A percentile compares a stretch with the other conserved stretches of the same genome.
phyloP scores from a whole-genome alignment of 2,113 vertebrate genomes.

The Poeciliopsis prolifica region DNA sequence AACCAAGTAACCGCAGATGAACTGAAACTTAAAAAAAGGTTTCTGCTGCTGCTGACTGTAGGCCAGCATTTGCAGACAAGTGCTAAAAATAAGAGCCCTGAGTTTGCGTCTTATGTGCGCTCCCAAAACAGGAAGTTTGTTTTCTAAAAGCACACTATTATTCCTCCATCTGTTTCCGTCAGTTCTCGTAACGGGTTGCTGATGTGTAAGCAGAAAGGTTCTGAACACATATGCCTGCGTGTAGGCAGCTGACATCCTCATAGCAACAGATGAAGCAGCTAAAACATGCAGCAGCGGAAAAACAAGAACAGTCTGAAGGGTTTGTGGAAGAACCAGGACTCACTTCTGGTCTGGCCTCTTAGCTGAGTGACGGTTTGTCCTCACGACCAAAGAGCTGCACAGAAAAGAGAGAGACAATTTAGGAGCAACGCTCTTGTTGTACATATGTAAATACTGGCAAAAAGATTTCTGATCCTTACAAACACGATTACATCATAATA shows the following conservation, averaged over 20 bases:
- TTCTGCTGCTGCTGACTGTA: not conserved
- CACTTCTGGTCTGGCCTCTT: conserved; percentile 42
- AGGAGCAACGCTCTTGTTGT: not conserved
- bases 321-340: conserved; percentile 4
- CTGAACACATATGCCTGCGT: not conserved
- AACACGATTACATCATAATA: not conserved
- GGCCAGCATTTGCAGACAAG: not conserved
- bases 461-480: not conserved
- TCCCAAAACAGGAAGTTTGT: conserved; percentile 21
- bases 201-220: conserved; percentile 2
- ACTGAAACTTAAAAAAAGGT: conserved; percentile 7
- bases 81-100: conserved; percentile 3
- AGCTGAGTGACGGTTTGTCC: conserved; percentile 32
- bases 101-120: not conserved
- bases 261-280: conserved; percentile 18
- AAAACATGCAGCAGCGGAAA: conserved; percentile 5
- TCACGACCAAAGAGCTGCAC: conserved; percentile 40
- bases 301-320: conserved; percentile 2
- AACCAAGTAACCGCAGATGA: conserved; percentile 18
- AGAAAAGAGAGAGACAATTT: conserved; percentile 14
- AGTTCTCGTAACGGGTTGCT: conserved; percentile 10
- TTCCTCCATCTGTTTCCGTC: conserved; percentile 34
- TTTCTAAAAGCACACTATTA: conserved; percentile 5
- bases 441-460: not conserved
- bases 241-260: conserved; percentile 16